Percentiles rank a stretch among this genome's conserved stretches.
Evolutionary conservation across 1,140 invertebrate species (phyloP).

Genomic region (Megalopta genalis): DNA sequence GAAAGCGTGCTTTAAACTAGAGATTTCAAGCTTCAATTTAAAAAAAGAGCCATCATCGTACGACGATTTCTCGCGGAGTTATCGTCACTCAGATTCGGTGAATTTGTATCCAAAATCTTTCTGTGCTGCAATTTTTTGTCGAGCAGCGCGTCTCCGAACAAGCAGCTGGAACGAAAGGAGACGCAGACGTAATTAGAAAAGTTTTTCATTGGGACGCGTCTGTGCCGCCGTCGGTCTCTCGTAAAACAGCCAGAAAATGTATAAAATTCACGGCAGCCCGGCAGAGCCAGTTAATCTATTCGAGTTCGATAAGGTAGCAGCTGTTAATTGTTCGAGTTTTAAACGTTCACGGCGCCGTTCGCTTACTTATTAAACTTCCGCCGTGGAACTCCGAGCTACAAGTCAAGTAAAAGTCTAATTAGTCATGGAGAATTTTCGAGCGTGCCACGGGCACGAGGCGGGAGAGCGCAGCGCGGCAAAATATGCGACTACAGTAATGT

Average conservation of each 20-base stretch:
- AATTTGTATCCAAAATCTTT: too few relatives aligned
- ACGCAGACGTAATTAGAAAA: neutral
- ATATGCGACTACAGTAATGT: neutral
- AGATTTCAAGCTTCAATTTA: too few relatives aligned
- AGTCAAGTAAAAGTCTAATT: slow-evolving; percentile 16
- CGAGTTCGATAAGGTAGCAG: neutral
- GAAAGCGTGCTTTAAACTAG: too few relatives aligned
- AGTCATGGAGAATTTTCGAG: slow-evolving; percentile 9
- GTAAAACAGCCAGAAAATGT: neutral
- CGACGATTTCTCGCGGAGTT: too few relatives aligned
- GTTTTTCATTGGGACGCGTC: neutral
- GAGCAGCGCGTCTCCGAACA: too few relatives aligned
- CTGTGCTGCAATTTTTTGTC: too few relatives aligned
- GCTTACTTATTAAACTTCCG: slow-evolving; percentile 16
- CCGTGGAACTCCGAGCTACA: neutral
- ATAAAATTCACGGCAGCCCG: neutral
- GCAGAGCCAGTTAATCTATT: neutral
- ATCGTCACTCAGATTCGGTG: too few relatives aligned
- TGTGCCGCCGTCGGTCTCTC: neutral
- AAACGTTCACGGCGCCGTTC: neutral
- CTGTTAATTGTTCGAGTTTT: slow-evolving; percentile 14
- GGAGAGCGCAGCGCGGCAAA: neutral
- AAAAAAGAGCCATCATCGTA: too few relatives aligned
- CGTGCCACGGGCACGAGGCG: neutral
- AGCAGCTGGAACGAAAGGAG: too few relatives aligned